Evolutionary conservation across 2,113 vertebrate species (phyloP), one percentile per base, ranked within the genome.

Genomic region (Sander lucioperca): DNA sequence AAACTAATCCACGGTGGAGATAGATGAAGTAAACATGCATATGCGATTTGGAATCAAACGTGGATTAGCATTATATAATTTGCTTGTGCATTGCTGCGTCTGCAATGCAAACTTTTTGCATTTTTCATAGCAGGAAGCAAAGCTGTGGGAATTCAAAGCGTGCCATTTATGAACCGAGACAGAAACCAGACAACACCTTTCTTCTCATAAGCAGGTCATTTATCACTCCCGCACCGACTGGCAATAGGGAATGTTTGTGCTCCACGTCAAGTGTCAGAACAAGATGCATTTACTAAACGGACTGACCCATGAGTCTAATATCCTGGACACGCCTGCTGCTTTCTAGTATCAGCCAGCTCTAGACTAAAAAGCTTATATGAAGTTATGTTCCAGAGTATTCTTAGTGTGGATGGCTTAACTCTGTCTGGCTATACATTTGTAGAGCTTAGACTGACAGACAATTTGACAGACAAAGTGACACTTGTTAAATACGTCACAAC

Each of bases 121-220:
- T 89, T 77, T 88, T 74, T 86, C 65, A 68, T 33, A 45, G 73
- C 64, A 54, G 68, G 64, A 80, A 57, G 68, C 18, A 57, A 74
- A 58, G 78, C 65, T 39, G 64, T 72, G 64, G 78, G 75, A 83
- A 79, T 73, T 87, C 47, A 27, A 69, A 80, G 47, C 3, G 16
- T 78, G 58, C 39, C 70, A 67, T 78, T 79, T 80, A 79, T 79
- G 82, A 71, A 69, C 19, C 27, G 54, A 78, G 85, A 89, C 80
- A 77, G 70, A 89, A 88, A 85, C 56, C 83, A 88, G 87, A 80
- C 77, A 65, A 73, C 77, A 87, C 81, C 89, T 89, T 82, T 88
- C 83, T 86, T 86, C 83, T 70, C 23, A 71, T 27, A 15, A 74
- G 82, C 62, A 48, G 16, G 57, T 50, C 88, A 80, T 91, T 90